Percentiles rank a stretch among this genome's conserved stretches.
Evolutionary conservation across 2,888 invertebrate species (phyloP).

Genomic region (Lasioglossum figueresi): DNA sequence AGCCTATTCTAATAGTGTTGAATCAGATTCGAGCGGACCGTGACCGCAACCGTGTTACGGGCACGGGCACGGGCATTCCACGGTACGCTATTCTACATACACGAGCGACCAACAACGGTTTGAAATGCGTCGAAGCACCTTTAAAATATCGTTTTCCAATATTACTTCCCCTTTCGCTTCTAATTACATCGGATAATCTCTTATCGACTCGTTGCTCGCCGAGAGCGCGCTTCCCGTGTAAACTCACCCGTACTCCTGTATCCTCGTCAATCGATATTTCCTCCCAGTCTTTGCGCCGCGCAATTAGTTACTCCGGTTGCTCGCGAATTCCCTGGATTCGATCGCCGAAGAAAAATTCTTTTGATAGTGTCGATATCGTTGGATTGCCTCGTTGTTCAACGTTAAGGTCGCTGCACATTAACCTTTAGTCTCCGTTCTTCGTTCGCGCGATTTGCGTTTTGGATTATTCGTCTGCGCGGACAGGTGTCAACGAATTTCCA

Average conservation of each 20-base stretch:
- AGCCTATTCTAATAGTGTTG: conserved; percentile 9
- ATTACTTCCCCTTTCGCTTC: not conserved
- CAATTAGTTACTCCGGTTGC: not conserved
- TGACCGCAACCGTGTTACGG: conserved; percentile 40
- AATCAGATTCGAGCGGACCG: conserved; percentile 29
- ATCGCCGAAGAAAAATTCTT: too few relatives aligned
- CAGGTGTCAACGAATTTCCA: too few relatives aligned
- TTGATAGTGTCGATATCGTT: too few relatives aligned
- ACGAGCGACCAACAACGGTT: not conserved
- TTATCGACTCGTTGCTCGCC: not conserved
- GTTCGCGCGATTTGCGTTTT: too few relatives aligned
- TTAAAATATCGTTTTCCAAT: not conserved
- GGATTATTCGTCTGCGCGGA: too few relatives aligned
- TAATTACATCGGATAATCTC: not conserved
- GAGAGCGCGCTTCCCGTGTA: not conserved
- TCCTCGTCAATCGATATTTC: not conserved
- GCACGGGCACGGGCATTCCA: conserved; percentile 2
- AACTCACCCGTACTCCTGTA: not conserved
- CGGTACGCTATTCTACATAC: not conserved
- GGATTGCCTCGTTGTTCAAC: too few relatives aligned
- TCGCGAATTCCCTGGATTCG: not conserved
- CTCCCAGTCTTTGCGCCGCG: not conserved
- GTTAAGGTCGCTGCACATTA: too few relatives aligned
- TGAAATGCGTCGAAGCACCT: not conserved
- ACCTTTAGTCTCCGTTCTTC: too few relatives aligned